Base-by-base conservation (phyloP, 2,797 vertebrate species). In the Clarias fuscus region DNA sequence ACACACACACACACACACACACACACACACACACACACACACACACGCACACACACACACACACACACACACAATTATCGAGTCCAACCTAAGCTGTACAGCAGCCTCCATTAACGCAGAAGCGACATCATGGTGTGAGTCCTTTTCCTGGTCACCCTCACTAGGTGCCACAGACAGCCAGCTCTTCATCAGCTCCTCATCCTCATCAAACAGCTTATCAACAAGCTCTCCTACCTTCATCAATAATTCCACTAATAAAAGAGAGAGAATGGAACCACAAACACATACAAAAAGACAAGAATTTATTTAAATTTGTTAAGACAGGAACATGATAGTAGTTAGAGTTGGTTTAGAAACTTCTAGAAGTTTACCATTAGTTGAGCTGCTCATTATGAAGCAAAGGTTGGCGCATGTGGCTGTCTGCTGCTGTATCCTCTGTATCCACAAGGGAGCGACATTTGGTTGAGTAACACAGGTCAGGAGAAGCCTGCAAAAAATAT, bases 301-400 rank as follows among this genome's bases (percentile, higher is more conserved):
- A 7, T 24, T 7, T 11, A 6, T 78, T 33, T 30, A 22, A 78
- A 15, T 22, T 62, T 7, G 4, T 53, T 56, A 30, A 20, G 30
- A n/a, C 73, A 56, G 62, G 22, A 62, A 62, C 30, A 79, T 3
- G 3, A 6, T 7, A 0, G 30, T 37, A 13, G 1, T 37, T 37
- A 11, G 30, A 61, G 17, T 3, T 30, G 2, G 15, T n/a, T 27
- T 13, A 84, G 53, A 84, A 62, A 75, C 22, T 2, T 33, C 33
- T 27, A 67, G 7, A 40, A 2, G 13, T 48, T 76, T 84, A 99
- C 98, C 95, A 80, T 98, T 98, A 72, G 97, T 99, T 82, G 98
- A 99, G 91, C 97, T 99, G 92, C 94, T 95, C 97, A 99, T 99
- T 93, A 99, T 98, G 93, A 99, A 99, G 87, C 97, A 97, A 67